A percentile compares a stretch with the other conserved stretches of the same genome.
phyloP scores from a whole-genome alignment of 2,113 vertebrate species.

The Chloroceryle aenea region DNA sequence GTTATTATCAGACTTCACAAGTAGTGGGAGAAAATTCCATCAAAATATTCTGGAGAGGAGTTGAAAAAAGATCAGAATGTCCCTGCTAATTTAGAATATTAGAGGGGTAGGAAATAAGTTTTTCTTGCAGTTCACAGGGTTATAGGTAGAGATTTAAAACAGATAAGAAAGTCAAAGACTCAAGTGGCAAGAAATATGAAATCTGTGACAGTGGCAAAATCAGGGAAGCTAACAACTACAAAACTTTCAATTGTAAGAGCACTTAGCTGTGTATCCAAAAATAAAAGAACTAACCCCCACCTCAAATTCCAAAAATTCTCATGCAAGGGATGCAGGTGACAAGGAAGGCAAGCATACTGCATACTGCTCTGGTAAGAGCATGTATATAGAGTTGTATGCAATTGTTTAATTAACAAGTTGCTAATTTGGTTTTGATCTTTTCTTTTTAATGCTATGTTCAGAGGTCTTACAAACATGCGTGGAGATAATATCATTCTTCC shows the following conservation, averaged over 20 bases:
- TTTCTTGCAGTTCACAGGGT: rapidly evolving
- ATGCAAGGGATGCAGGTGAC: not conserved
- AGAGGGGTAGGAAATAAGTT: not conserved
- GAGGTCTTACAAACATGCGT: not conserved
- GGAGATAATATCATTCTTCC: not conserved
- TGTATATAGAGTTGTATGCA: not conserved
- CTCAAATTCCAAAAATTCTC: not conserved
- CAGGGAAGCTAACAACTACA: not conserved
- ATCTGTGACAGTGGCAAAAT: not conserved
- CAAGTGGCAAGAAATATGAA: not conserved
- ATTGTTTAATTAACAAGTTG: not conserved
- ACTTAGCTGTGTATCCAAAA: not conserved
- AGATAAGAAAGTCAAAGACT: not conserved
- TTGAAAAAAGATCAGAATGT: not conserved
- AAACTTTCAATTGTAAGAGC: not conserved
- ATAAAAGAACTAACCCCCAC: not conserved
- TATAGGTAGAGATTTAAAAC: not conserved
- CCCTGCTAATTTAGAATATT: not conserved
- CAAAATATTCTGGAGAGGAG: not conserved
- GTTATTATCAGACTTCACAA: not conserved
- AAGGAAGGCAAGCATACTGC: not conserved
- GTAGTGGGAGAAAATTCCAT: not conserved
- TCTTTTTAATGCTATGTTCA: not conserved
- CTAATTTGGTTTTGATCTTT: not conserved
- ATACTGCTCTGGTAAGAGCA: not conserved